Evolutionary conservation across 2,888 invertebrate species (phyloP).

Genomic region (Hartigia nigra): DNA sequence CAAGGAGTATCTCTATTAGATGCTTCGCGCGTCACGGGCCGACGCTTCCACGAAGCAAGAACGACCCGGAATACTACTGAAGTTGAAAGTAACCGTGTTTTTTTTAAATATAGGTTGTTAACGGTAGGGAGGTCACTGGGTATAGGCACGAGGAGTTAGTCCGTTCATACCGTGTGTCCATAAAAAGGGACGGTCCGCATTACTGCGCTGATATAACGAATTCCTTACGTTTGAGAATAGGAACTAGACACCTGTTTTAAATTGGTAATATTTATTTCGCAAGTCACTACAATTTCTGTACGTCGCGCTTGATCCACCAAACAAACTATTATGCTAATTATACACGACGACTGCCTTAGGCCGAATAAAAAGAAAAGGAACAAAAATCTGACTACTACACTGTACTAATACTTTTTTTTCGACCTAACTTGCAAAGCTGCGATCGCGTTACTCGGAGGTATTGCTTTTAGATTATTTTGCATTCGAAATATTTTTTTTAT

Average conservation of each 20-base stretch:
- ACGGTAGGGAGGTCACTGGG: slow-evolving; percentile 32
- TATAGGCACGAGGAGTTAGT: slow-evolving; percentile 23
- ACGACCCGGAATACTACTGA: slow-evolving; percentile 20
- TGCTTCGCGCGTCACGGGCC: neutral
- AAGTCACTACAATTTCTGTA: neutral
- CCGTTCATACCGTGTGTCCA: slow-evolving; percentile 7
- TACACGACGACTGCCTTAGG: neutral
- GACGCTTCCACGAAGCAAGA: slow-evolving; percentile 6
- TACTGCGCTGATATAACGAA: slow-evolving; percentile 27
- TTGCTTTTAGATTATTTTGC: neutral
- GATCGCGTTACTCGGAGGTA: neutral
- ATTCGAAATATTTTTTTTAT: neutral
- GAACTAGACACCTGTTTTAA: slow-evolving; percentile 19
- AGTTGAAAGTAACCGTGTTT: slow-evolving; percentile 30
- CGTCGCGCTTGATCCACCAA: neutral
- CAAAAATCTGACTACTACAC: neutral
- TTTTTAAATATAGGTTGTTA: slow-evolving; percentile 18
- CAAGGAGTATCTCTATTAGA: neutral
- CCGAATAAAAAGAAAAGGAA: neutral
- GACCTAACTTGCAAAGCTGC: neutral
- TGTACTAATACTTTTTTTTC: neutral
- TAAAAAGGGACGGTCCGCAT: slow-evolving; percentile 7
- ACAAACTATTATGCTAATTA: neutral
- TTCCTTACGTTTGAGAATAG: slow-evolving; percentile 16
- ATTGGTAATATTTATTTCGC: slow-evolving; percentile 18